Evolutionary conservation across 2,113 vertebrate genomes (phyloP).

Genomic region (Rousettus leschenaultii): DNA sequence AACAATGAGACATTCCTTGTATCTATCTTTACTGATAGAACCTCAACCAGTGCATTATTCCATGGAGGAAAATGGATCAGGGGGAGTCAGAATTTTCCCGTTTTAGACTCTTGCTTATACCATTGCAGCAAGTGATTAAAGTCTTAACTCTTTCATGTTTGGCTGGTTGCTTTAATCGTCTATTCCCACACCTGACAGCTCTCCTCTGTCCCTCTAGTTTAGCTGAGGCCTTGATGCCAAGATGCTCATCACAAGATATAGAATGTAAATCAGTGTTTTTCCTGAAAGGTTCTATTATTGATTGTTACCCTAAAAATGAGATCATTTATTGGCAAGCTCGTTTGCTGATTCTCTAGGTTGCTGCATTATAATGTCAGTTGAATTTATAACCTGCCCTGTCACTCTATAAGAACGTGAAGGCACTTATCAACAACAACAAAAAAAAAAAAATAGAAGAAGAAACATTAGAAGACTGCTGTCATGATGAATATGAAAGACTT

Average conservation of each 20-base stretch:
- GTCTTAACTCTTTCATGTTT: neutral
- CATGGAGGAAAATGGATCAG: neutral
- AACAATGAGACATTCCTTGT: neutral
- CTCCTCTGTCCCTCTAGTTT: neutral
- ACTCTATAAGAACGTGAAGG: neutral
- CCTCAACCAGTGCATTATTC: neutral
- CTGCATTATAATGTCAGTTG: neutral
- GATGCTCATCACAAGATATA: neutral
- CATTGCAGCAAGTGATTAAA: neutral
- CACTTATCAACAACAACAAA: neutral
- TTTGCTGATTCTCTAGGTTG: neutral
- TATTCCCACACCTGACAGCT: neutral
- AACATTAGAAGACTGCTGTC: neutral
- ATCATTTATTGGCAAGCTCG: neutral
- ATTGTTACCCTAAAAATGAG: neutral
- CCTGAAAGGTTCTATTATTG: neutral
- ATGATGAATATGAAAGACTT: neutral
- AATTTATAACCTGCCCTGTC: neutral
- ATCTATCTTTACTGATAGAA: neutral
- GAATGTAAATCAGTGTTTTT: neutral
- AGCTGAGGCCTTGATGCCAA: neutral
- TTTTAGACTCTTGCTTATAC: neutral
- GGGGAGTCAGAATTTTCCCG: neutral
- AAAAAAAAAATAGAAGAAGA: neutral
- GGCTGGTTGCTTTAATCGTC: neutral